phyloP scores from a whole-genome alignment of 2,888 invertebrate species.

The Linnaemya tessellans region DNA sequence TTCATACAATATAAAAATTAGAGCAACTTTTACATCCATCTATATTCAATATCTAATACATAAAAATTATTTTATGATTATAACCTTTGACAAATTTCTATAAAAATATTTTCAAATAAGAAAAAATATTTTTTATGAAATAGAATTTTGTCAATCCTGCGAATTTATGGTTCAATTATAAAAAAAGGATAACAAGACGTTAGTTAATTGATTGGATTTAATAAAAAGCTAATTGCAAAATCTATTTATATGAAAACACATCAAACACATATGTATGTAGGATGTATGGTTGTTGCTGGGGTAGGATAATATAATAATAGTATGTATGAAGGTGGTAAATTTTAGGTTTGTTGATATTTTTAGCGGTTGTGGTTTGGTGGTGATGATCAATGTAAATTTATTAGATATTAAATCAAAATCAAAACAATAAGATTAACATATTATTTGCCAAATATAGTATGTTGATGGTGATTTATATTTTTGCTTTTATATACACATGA shows the following conservation, averaged over 20 bases:
- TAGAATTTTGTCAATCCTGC: too few relatives aligned
- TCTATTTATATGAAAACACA: conserved; percentile 32
- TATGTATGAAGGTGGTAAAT: conserved; percentile 30
- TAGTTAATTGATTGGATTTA: too few relatives aligned
- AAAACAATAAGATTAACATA: conserved; percentile 60
- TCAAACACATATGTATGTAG: conserved; percentile 41
- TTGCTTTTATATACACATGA: conserved; percentile 60
- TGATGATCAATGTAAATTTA: conserved; percentile 67
- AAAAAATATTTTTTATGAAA: too few relatives aligned
- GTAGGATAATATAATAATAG: conserved; percentile 34
- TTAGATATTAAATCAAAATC: conserved; percentile 54
- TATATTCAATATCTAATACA: too few relatives aligned
- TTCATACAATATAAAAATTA: background rate
- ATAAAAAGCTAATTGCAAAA: conserved; percentile 11
- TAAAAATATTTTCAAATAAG: too few relatives aligned
- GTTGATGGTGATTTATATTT: conserved; percentile 49
- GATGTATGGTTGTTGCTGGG: conserved; percentile 48
- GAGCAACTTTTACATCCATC: too few relatives aligned
- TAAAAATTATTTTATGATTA: too few relatives aligned
- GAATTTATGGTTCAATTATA: too few relatives aligned
- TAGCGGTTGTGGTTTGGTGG: conserved; percentile 65
- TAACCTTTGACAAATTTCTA: too few relatives aligned
- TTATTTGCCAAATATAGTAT: conserved; percentile 53
- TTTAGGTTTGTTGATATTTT: conserved; percentile 51
- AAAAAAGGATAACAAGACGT: too few relatives aligned